These are phyloP conservation scores for Propithecus coquereli DNA, from an alignment of 2,113 vertebrate species.

Conservation along the genomic window DNA sequence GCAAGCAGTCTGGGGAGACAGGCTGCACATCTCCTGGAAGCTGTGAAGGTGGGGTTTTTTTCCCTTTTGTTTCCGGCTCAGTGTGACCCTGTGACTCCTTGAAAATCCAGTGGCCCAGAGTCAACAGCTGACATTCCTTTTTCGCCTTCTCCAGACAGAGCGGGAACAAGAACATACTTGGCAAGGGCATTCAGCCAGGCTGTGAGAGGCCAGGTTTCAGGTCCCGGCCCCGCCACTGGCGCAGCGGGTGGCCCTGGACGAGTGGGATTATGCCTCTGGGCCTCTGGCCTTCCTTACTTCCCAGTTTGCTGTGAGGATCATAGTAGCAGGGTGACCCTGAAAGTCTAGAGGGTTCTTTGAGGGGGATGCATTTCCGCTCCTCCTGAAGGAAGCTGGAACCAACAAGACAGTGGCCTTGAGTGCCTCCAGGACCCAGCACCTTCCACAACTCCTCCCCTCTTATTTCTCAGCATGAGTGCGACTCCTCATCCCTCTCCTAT, in stretches of 20 bases:
- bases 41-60: not conserved
- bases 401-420: rapidly evolving
- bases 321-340: not conserved
- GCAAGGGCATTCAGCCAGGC: not conserved
- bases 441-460: not conserved
- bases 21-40: not conserved
- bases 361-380: not conserved
- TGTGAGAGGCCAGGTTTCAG: not conserved
- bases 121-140: constrained; percentile 28
- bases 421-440: rapidly evolving
- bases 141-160: not conserved
- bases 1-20: constrained; percentile 27
- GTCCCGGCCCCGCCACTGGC: too few species aligned
- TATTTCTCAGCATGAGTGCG: too few species aligned
- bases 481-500: not conserved
- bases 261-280: not conserved
- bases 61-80: constrained; percentile 39
- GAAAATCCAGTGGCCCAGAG: constrained; percentile 52
- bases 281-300: not conserved
- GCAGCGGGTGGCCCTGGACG: not conserved
- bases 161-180: not conserved
- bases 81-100: constrained; percentile 58
- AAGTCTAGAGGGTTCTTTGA: not conserved
- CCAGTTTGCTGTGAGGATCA: rapidly evolving
- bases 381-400: not conserved